Evolutionary conservation across 1,140 invertebrate species (phyloP).

Genomic region (Macrobrachium rosenbergii): DNA sequence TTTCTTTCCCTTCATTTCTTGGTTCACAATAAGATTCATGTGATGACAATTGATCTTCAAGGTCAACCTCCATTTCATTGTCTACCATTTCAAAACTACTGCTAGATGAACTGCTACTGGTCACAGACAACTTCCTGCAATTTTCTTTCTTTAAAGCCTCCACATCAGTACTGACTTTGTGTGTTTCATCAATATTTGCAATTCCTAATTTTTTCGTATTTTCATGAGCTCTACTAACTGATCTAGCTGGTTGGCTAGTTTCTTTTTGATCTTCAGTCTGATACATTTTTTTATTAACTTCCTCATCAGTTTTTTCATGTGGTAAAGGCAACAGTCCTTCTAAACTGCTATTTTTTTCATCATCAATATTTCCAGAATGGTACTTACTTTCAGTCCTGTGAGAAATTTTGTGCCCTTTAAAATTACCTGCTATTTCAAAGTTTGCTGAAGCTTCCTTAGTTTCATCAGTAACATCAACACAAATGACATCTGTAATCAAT

Average conservation of each 20-base stretch:
- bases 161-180: background rate
- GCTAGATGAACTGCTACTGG: conserved; percentile 37
- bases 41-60: conserved; percentile 39
- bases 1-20: conserved; percentile 14
- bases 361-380: no score
- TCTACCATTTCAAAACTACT: conserved; percentile 56
- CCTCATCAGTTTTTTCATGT: background rate
- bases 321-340: no score
- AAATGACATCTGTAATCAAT: conserved; percentile 13
- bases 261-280: background rate
- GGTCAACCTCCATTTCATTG: conserved; percentile 31
- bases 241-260: no score
- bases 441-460: background rate
- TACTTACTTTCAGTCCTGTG: background rate
- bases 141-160: background rate
- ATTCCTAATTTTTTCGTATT: no score
- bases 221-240: no score
- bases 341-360: no score
- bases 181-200: background rate
- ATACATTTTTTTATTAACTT: background rate
- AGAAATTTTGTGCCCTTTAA: background rate
- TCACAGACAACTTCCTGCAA: conserved; percentile 2
- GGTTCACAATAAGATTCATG: conserved; percentile 31
- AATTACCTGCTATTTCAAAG: conserved; percentile 19
- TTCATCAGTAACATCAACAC: conserved; percentile 35